These are phyloP conservation scores for Nomada ferruginata DNA, from an alignment of 2,888 invertebrate species.

Conservation along the genomic window DNA sequence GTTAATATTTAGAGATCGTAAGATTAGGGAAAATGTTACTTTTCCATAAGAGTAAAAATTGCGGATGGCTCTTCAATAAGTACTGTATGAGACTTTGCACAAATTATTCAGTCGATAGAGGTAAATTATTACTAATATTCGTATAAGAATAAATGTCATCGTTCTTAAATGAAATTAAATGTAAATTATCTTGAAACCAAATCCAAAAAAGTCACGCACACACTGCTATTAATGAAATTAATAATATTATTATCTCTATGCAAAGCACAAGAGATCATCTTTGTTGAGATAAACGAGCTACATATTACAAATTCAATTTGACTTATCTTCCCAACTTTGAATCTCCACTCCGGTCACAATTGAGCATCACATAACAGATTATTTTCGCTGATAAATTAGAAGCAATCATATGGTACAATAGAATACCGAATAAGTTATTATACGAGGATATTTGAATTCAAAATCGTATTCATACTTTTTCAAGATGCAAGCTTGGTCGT, in stretches of 20 bases:
- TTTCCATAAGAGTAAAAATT: too few relatives aligned
- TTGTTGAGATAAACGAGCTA: too few relatives aligned
- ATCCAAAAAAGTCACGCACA: neutral
- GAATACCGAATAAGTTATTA: neutral
- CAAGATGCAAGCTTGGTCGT: too few relatives aligned
- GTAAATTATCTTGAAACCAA: neutral
- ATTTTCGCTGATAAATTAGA: conserved; percentile 1
- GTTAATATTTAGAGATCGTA: too few relatives aligned
- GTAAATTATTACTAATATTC: neutral
- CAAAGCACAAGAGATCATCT: too few relatives aligned
- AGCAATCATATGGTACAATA: conserved; percentile 8
- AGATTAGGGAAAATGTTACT: too few relatives aligned
- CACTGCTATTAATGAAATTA: too few relatives aligned
- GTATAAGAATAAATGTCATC: too few relatives aligned
- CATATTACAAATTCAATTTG: neutral
- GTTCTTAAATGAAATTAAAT: neutral
- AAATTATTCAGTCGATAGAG: neutral
- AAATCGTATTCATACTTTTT: too few relatives aligned
- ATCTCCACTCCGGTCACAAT: neutral
- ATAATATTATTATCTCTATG: too few relatives aligned
- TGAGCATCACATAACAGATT: neutral
- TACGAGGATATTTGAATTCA: too few relatives aligned
- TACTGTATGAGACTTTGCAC: neutral
- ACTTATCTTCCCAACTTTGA: neutral
- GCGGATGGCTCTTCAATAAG: too few relatives aligned